phyloP scores from a whole-genome alignment of 2,888 invertebrate species.

The Dichetophora obliterata region DNA sequence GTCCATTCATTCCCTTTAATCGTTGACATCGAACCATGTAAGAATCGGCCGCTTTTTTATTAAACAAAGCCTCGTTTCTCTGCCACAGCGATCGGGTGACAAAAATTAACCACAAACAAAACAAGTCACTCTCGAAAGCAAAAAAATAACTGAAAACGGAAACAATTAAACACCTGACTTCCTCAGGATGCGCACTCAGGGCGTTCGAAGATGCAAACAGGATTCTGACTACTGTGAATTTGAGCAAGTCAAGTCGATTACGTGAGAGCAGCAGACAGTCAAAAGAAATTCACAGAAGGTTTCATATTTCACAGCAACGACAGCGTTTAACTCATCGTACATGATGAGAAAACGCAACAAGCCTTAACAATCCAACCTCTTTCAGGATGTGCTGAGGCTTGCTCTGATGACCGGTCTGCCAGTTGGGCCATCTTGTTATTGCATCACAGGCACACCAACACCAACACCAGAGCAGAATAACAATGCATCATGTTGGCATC shows the following conservation, averaged over 20 bases:
- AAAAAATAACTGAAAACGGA: constrained; percentile 57
- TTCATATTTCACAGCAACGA: constrained; percentile 61
- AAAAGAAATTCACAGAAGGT: constrained; percentile 61
- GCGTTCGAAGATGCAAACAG: constrained; percentile 37
- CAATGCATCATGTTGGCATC: constrained; percentile 19
- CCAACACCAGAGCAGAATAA: constrained; percentile 27
- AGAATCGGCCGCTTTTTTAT: background rate
- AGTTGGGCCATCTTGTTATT: constrained; percentile 15
- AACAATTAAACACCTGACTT: constrained; percentile 69
- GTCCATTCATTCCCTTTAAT: too few species aligned
- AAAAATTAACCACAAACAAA: constrained; percentile 56
- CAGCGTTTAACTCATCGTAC: constrained; percentile 51
- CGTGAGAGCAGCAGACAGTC: background rate
- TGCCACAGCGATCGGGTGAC: constrained; percentile 58
- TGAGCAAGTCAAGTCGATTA: background rate
- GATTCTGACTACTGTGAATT: constrained; percentile 28
- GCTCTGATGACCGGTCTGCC: background rate
- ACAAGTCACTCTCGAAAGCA: constrained; percentile 42
- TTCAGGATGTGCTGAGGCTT: constrained; percentile 60
- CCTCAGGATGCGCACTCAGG: constrained; percentile 62
- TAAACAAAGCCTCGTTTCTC: background rate
- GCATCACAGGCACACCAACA: constrained; percentile 11
- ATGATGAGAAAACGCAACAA: constrained; percentile 68
- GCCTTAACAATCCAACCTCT: constrained; percentile 57
- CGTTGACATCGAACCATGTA: background rate